phyloP scores from a whole-genome alignment of 2,113 vertebrate species.

The Syrrhaptes paradoxus region DNA sequence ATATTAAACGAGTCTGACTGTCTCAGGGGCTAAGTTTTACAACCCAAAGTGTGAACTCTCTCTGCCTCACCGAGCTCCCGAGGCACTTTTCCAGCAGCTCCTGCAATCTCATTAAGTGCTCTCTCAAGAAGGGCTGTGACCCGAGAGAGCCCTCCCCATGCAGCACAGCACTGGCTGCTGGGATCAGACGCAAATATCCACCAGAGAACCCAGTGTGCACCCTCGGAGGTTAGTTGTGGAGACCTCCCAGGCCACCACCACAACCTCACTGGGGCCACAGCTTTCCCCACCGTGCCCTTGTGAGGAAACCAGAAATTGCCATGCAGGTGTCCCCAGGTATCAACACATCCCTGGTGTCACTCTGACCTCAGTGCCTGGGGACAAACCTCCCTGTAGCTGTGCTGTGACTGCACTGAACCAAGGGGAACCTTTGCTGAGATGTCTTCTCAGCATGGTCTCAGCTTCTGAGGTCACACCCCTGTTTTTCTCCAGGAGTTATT shows the following conservation, averaged over 20 bases:
- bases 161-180: not conserved
- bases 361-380: not conserved
- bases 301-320: not conserved
- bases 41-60: not conserved
- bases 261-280: not conserved
- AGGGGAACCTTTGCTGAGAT: not conserved
- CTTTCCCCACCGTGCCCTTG: not conserved
- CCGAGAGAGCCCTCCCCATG: not conserved
- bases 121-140: not conserved
- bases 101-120: not conserved
- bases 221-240: not conserved
- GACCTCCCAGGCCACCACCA: not conserved
- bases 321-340: not conserved
- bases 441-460: not conserved
- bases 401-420: not conserved
- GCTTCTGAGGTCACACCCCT: not conserved
- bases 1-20: slow-evolving; percentile 59
- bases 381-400: not conserved
- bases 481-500: not conserved
- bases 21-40: slow-evolving; percentile 6
- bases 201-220: fast-evolving
- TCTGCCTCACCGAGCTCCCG: not conserved
- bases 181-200: not conserved
- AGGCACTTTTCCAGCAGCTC: slow-evolving; percentile 35
- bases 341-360: fast-evolving